A percentile compares a stretch with the other conserved stretches of the same genome.
phyloP scores from a whole-genome alignment of 2,113 vertebrate genomes.

The Cathartes aura region DNA sequence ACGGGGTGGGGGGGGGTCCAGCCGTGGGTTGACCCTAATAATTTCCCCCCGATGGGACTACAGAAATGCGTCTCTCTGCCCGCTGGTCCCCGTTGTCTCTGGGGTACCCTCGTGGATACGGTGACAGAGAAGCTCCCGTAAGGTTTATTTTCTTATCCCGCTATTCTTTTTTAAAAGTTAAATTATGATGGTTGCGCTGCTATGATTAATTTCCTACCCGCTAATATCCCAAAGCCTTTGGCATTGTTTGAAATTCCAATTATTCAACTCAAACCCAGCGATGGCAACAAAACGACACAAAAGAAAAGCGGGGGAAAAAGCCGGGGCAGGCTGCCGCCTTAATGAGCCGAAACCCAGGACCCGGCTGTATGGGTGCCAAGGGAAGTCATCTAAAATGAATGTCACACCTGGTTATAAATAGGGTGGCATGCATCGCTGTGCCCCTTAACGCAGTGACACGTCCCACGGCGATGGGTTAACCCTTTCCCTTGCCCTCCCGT shows the following conservation, averaged over 20 bases:
- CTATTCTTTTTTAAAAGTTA: neutral
- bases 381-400: neutral
- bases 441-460: neutral
- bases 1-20: neutral
- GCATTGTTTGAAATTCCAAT: neutral
- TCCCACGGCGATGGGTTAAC: neutral
- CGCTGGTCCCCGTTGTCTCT: rapidly evolving
- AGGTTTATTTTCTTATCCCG: neutral
- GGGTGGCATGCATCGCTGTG: neutral
- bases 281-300: neutral
- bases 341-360: neutral
- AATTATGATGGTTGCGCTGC: neutral
- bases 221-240: neutral
- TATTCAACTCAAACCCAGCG: neutral
- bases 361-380: neutral
- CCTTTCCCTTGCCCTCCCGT: neutral
- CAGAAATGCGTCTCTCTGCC: neutral
- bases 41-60: neutral
- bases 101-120: rapidly evolving
- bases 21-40: neutral
- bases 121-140: neutral
- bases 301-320: neutral
- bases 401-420: constrained; percentile 35
- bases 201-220: neutral
- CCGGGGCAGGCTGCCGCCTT: neutral